These are phyloP conservation scores for Sylvia borin DNA, from an alignment of 2,797 vertebrate genomes.

Conservation along the genomic window DNA sequence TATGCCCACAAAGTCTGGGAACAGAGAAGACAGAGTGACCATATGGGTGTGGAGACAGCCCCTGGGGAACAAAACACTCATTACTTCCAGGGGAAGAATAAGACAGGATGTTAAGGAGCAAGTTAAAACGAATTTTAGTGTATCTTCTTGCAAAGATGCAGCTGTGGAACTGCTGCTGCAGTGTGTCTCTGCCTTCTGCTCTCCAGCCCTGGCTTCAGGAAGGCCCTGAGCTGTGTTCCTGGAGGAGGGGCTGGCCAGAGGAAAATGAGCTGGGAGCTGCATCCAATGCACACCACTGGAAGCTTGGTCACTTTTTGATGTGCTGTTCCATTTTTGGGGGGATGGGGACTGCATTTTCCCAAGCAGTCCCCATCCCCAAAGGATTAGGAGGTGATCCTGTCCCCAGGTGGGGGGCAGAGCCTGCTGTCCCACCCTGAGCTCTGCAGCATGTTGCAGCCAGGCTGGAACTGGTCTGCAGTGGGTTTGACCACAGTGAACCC, in stretches of 20 bases:
- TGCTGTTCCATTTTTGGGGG: not conserved
- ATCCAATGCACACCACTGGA: not conserved
- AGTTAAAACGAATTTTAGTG: not conserved
- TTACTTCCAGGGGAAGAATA: not conserved
- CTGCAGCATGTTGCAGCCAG: not conserved
- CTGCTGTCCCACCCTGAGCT: not conserved
- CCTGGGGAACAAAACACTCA: not conserved
- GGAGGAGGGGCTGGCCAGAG: not conserved
- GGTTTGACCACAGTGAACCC: not conserved
- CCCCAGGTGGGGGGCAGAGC: not conserved
- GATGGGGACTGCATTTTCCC: too few relatives aligned
- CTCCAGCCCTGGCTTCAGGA: not conserved
- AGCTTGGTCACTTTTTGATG: not conserved
- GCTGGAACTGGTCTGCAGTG: not conserved
- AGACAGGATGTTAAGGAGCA: not conserved
- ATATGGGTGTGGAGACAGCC: not conserved
- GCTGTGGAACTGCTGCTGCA: not conserved
- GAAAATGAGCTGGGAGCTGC: not conserved
- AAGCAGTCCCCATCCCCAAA: not conserved
- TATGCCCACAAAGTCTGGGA: not conserved
- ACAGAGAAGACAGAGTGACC: not conserved
- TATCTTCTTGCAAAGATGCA: not conserved
- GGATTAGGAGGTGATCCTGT: not conserved
- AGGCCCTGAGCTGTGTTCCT: not conserved
- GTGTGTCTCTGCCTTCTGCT: not conserved